These are phyloP conservation scores for Pararge aegeria DNA, from an alignment of 1,140 invertebrate genomes.

Conservation along the genomic window DNA sequence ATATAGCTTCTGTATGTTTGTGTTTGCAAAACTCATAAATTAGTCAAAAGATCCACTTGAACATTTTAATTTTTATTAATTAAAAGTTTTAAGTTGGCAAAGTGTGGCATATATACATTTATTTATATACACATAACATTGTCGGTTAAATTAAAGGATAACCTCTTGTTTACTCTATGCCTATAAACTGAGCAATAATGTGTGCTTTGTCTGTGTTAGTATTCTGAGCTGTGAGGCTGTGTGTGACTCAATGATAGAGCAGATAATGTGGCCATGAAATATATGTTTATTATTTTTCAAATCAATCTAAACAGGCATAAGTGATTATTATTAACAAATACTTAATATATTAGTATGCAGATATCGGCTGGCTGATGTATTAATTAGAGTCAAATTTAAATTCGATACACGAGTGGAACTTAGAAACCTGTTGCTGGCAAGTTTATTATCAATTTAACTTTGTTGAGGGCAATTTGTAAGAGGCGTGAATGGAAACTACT, in stretches of 20 bases:
- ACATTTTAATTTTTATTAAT: no score
- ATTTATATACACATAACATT: no score
- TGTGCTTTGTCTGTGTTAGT: background rate
- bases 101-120: no score
- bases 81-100: no score
- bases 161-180: no score
- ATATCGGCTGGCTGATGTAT: background rate
- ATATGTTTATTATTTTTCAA: slow-evolving; percentile 8
- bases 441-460: slow-evolving; percentile 3
- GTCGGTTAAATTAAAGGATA: no score
- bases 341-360: slow-evolving; percentile 6
- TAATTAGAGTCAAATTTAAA: background rate
- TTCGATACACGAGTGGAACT: background rate
- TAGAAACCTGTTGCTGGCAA: slow-evolving; percentile 2
- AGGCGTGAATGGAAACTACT: background rate
- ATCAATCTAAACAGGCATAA: background rate
- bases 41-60: no score
- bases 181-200: no score
- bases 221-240: background rate
- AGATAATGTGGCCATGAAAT: slow-evolving; percentile 31
- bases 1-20: no score
- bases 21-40: no score
- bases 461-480: background rate
- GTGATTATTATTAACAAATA: background rate
- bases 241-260: slow-evolving; percentile 18